phyloP scores from a whole-genome alignment of 2,888 invertebrate species.

The Seira ritae region DNA sequence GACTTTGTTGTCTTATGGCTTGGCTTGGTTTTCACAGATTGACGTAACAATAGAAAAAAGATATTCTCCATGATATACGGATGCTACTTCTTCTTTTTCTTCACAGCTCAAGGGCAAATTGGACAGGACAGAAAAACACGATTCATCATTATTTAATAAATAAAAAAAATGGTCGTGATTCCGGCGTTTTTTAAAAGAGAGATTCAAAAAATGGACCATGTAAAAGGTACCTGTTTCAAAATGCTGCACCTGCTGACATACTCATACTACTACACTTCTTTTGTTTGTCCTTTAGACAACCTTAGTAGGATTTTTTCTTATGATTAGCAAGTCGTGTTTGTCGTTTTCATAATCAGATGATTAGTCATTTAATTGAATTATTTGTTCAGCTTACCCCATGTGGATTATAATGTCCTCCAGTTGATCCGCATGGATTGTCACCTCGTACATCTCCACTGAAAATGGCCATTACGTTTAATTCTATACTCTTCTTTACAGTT shows the following conservation, averaged over 20 bases:
- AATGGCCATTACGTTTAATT: too few species aligned
- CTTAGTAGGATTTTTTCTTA: neutral
- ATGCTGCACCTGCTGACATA: too few species aligned
- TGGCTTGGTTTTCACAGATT: neutral
- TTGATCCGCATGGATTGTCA: constrained; percentile 54
- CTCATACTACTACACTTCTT: too few species aligned
- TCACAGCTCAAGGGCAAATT: neutral
- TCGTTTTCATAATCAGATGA: too few species aligned
- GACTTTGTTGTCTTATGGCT: neutral
- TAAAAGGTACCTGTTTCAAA: too few species aligned
- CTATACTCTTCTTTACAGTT: too few species aligned
- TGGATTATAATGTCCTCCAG: constrained; percentile 67
- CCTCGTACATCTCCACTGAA: constrained; percentile 65
- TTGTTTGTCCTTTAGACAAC: neutral
- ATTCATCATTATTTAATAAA: neutral
- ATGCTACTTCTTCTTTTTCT: too few species aligned
- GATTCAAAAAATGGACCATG: too few species aligned
- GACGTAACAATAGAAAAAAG: neutral
- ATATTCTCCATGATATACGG: neutral
- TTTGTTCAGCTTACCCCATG: constrained; percentile 48
- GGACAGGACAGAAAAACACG: neutral
- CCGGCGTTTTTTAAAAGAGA: too few species aligned
- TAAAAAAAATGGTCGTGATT: too few species aligned
- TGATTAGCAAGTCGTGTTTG: neutral
- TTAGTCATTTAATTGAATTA: neutral